Percentiles rank a stretch among this genome's conserved stretches.
phyloP scores from a whole-genome alignment of 2,113 vertebrate genomes.

The Barbus barbus region DNA sequence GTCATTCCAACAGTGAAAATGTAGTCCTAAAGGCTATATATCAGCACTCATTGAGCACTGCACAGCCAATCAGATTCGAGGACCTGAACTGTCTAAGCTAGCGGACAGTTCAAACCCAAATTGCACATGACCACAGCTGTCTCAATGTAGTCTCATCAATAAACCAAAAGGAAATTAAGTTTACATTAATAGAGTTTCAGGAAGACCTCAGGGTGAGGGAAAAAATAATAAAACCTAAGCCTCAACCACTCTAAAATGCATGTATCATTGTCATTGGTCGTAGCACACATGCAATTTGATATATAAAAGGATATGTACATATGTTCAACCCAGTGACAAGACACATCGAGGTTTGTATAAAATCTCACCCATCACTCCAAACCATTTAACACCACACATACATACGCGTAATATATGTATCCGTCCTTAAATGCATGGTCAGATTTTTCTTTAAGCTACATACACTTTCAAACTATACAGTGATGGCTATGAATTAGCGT shows the following conservation, averaged over 20 bases:
- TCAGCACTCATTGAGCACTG: neutral
- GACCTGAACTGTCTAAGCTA: neutral
- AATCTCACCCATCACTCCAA: slow-evolving; percentile 29
- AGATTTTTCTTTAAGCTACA: slow-evolving; percentile 18
- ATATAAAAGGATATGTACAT: slow-evolving; percentile 69
- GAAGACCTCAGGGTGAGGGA: slow-evolving; percentile 55
- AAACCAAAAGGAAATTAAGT: slow-evolving; percentile 24
- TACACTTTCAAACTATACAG: slow-evolving; percentile 15
- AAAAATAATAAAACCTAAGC: slow-evolving; percentile 57
- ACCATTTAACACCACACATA: no score
- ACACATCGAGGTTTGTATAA: slow-evolving; percentile 40
- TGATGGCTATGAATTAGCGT: neutral
- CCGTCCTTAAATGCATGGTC: neutral
- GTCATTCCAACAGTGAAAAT: neutral
- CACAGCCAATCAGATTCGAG: neutral
- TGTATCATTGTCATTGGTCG: slow-evolving; percentile 67
- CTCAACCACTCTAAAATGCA: slow-evolving; percentile 71
- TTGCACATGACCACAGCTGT: neutral
- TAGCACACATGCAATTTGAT: slow-evolving; percentile 73
- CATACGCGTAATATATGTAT: slow-evolving; percentile 1
- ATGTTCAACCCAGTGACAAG: slow-evolving; percentile 64
- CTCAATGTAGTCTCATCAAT: slow-evolving; percentile 16
- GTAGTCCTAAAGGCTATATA: neutral
- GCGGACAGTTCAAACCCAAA: neutral
- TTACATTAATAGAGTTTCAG: slow-evolving; percentile 36